Percentiles rank a stretch among this genome's conserved stretches.
phyloP scores from a whole-genome alignment of 2,888 invertebrate genomes.

The Dasypogon diadema region DNA sequence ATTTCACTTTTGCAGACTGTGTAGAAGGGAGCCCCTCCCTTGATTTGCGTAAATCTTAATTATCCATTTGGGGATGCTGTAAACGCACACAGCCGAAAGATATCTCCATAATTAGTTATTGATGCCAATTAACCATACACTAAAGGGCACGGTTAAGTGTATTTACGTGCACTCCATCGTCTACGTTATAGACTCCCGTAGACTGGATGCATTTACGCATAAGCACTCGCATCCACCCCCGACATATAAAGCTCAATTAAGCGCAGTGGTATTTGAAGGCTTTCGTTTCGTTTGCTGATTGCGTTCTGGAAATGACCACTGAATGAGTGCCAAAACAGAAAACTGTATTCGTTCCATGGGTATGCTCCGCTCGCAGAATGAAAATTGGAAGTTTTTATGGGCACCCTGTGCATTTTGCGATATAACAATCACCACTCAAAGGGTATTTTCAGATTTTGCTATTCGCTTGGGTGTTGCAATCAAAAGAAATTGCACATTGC shows the following conservation, averaged over 20 bases:
- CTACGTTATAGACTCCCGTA: no score
- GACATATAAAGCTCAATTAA: slow-evolving; percentile 6
- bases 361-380: background rate
- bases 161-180: slow-evolving; percentile 16
- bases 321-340: slow-evolving; percentile 22
- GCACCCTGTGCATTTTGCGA: slow-evolving; percentile 10
- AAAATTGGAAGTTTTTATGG: slow-evolving; percentile 27
- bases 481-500: no score
- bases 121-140: slow-evolving; percentile 6
- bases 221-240: no score
- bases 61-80: no score
- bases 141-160: slow-evolving; percentile 23
- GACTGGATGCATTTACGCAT: background rate
- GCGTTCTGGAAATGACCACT: background rate
- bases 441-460: no score
- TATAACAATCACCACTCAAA: slow-evolving; percentile 17
- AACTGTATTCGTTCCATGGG: background rate
- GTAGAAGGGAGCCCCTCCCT: background rate
- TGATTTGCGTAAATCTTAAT: background rate
- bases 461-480: no score
- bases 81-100: no score
- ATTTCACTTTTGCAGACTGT: slow-evolving; percentile 6
- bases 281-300: slow-evolving; percentile 10
- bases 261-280: slow-evolving; percentile 10
- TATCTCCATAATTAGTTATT: no score